Base-by-base conservation (phyloP, 2,888 invertebrate genomes). In the Agriotes lineatus region DNA sequence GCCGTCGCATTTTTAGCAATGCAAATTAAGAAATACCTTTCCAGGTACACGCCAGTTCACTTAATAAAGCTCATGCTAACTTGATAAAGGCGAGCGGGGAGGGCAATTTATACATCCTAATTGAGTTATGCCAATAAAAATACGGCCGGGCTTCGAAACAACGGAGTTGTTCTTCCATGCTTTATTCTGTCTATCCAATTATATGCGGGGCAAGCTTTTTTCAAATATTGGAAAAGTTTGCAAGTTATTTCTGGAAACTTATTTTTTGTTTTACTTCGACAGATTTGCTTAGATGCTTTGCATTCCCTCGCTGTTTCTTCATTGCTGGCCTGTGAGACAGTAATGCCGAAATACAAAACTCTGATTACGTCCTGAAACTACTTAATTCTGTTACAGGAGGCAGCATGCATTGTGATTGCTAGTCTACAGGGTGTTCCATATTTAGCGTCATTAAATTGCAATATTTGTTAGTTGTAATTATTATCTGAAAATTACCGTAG, bases 141-240 rank as follows among this genome's bases (percentile, higher is more conserved):
- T 57, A 54, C 45, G 37, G 18, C 1, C 25, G 44, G 35, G 57
- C 37, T 64, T 44, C 12, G 45, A 16, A 56, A 54, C 44, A 66
- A 65, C 56, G 19, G 48, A 50, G 50, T 52, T 60, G 42, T 66
- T 60, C 66, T 59, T 59, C 48, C 35, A 42, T 45, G 58, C 20
- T 66, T 66, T 66, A 66, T 66, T 66, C 60, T 60, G 66, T 66
- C 50, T 54, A 54, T 54, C 54, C 60, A 66, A 66, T 66, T 66
- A 66, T 60, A 60, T 66, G 39, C 12, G 33, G 52, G 37, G 39
- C 52, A 66, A 66, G 44, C 30, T 22, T 60, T 66, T 66, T 60
- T 45, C 65, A 60, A 60, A 66, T 66, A 66, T 66, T 66, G 66
- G 60, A 66, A 66, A 66, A 66, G 66, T 66, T 66, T 54, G 18